phyloP scores from a whole-genome alignment of 2,113 vertebrate genomes.

The Lota lota region DNA sequence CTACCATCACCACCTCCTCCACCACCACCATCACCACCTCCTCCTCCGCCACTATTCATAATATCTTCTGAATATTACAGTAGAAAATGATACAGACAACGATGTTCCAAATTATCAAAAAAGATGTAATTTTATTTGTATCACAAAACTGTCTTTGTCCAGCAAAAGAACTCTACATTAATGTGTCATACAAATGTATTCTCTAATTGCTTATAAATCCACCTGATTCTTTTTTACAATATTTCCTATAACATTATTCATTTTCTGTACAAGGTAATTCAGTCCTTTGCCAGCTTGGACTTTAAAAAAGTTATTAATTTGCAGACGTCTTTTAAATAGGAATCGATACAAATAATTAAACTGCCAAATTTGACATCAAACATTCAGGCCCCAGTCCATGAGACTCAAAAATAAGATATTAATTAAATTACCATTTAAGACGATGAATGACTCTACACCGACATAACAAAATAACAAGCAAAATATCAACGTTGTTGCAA shows the following conservation, averaged over 20 bases:
- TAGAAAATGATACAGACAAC: conserved; percentile 9
- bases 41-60: not conserved
- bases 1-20: conserved; percentile 36
- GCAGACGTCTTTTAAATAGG: conserved; percentile 12
- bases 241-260: conserved; percentile 9
- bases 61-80: not conserved
- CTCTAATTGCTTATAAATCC: conserved; percentile 17
- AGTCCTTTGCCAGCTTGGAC: conserved; percentile 73
- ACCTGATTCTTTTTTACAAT: conserved; percentile 1
- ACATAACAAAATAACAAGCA: too few relatives aligned
- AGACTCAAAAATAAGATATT: conserved; percentile 24
- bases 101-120: conserved; percentile 42
- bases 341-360: conserved; percentile 14
- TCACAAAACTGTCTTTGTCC: conserved; percentile 69
- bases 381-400: conserved; percentile 66
- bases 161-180: conserved; percentile 66
- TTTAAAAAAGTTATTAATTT: conserved; percentile 17
- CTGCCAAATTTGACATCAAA: conserved; percentile 9
- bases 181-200: conserved; percentile 38
- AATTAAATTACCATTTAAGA: conserved; percentile 44
- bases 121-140: conserved; percentile 70
- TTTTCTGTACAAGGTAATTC: conserved; percentile 23
- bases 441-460: not conserved
- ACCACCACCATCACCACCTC: too few relatives aligned
- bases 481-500: too few relatives aligned